A percentile compares a stretch with the other conserved stretches of the same genome.
Evolutionary conservation across 2,113 vertebrate genomes (phyloP).

Genomic region (Oriolus oriolus): DNA sequence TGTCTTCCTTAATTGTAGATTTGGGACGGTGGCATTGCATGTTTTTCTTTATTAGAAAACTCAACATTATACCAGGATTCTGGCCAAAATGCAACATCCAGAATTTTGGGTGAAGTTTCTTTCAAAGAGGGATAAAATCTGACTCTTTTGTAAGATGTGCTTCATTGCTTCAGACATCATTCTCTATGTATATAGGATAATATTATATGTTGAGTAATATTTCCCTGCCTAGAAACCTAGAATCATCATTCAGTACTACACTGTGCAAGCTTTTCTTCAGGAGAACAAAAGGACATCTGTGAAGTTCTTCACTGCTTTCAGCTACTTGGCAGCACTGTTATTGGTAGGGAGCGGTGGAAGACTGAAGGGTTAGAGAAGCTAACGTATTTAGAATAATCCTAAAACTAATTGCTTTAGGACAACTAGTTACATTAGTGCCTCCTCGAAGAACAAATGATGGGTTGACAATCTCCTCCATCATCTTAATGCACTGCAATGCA

Average conservation of each 20-base stretch:
- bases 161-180: not conserved
- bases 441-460: not conserved
- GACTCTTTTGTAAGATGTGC: not conserved
- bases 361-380: not conserved
- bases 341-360: not conserved
- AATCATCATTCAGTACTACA: not conserved
- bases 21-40: not conserved
- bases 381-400: not conserved
- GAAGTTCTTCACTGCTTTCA: not conserved
- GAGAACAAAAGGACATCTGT: constrained; percentile 22
- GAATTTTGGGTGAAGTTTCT: not conserved
- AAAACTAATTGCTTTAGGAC: not conserved
- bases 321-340: not conserved
- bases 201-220: not conserved
- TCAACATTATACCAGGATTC: not conserved
- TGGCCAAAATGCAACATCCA: not conserved
- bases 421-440: not conserved
- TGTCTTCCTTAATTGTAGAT: not conserved
- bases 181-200: not conserved
- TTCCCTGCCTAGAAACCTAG: not conserved
- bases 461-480: not conserved
- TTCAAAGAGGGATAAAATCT: not conserved
- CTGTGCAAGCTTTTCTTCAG: not conserved
- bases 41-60: not conserved
- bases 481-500: not conserved